phyloP scores from a whole-genome alignment of 1,140 invertebrate genomes.

The Anadara kagoshimensis region DNA sequence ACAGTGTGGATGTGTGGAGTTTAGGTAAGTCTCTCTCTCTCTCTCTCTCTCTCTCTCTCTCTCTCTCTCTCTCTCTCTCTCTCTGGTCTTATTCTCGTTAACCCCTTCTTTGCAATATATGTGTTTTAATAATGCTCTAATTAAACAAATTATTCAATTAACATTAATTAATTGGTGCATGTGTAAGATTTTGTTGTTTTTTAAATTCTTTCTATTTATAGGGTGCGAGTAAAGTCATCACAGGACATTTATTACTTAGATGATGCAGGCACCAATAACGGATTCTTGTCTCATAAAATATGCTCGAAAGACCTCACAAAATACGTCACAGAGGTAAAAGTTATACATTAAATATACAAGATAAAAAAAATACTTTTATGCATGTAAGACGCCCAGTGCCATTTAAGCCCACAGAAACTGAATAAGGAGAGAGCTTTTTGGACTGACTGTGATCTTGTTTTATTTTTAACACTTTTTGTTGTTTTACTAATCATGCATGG shows the following conservation, averaged over 20 bases:
- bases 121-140: too few relatives aligned
- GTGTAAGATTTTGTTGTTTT: too few relatives aligned
- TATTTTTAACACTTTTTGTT: not conserved
- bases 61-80: too few relatives aligned
- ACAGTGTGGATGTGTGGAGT: constrained; percentile 44
- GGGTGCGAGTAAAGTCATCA: constrained; percentile 39
- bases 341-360: too few relatives aligned
- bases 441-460: constrained; percentile 3
- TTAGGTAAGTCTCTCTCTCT: constrained; percentile 29
- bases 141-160: too few relatives aligned
- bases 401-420: too few relatives aligned
- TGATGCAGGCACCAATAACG: constrained; percentile 30
- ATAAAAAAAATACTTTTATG: not conserved
- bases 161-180: too few relatives aligned
- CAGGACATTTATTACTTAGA: constrained; percentile 36
- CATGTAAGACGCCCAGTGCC: not conserved
- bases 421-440: too few relatives aligned
- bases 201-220: constrained; percentile 12
- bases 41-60: too few relatives aligned
- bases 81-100: too few relatives aligned
- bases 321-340: constrained; percentile 34
- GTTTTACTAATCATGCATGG: not conserved
- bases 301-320: constrained; percentile 28
- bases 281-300: constrained; percentile 33
- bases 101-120: too few relatives aligned